Evolutionary conservation across 2,888 invertebrate genomes (phyloP).

Genomic region (Ichneumoninae sp.): DNA sequence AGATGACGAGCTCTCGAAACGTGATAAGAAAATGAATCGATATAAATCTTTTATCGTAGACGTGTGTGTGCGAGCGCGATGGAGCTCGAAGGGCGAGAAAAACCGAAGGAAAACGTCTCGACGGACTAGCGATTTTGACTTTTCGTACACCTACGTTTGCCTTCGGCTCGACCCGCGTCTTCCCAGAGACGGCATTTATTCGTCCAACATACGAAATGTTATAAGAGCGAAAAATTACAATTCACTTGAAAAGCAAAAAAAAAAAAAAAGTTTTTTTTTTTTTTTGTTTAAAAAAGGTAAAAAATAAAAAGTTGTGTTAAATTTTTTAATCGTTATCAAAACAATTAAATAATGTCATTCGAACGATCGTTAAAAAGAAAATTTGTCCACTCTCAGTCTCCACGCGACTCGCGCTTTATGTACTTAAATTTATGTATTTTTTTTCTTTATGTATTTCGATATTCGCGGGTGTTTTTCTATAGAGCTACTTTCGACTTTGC

Average conservation of each 20-base stretch:
- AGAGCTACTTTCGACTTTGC: constrained; percentile 62
- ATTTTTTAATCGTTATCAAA: background rate
- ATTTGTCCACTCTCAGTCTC: background rate
- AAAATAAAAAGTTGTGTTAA: background rate
- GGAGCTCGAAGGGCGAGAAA: background rate
- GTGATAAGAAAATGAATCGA: constrained; percentile 1
- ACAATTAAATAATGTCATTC: background rate
- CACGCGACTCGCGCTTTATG: constrained; percentile 27
- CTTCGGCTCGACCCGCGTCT: background rate
- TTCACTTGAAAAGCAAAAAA: background rate
- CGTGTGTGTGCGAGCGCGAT: constrained; percentile 31
- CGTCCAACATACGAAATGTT: background rate
- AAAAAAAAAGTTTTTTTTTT: too few species aligned
- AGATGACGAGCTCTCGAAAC: background rate
- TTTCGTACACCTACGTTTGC: constrained; percentile 7
- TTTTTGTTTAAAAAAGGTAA: background rate
- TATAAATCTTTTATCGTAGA: constrained; percentile 36
- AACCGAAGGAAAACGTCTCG: constrained; percentile 16
- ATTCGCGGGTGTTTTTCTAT: constrained; percentile 50
- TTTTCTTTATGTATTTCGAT: constrained; percentile 44
- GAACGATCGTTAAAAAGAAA: background rate
- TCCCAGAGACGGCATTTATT: background rate
- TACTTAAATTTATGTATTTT: constrained; percentile 54
- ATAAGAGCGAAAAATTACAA: background rate
- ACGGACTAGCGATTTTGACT: constrained; percentile 31